phyloP scores from a whole-genome alignment of 2,113 vertebrate species.

The Eulacestoma nigropectus region DNA sequence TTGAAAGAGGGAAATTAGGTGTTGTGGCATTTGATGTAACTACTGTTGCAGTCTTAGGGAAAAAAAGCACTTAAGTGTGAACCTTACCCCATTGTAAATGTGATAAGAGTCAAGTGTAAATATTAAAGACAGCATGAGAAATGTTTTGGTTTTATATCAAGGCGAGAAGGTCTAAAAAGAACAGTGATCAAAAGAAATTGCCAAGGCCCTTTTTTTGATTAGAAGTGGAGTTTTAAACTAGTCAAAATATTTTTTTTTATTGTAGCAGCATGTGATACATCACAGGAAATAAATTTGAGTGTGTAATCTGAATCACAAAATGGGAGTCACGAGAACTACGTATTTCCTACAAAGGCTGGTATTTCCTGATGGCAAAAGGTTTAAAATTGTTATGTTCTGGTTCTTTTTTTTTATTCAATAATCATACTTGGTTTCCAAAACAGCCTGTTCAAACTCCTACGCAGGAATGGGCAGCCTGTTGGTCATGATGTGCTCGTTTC shows the following conservation, averaged over 20 bases:
- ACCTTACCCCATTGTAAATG: neutral
- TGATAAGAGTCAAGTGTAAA: neutral
- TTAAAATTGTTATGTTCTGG: neutral
- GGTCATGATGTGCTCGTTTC: fast-evolving
- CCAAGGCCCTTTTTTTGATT: neutral
- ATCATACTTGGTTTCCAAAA: neutral
- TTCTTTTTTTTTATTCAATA: neutral
- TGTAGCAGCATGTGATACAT: neutral
- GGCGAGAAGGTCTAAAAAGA: neutral
- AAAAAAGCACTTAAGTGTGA: neutral
- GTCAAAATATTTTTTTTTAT: neutral
- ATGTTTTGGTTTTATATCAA: neutral
- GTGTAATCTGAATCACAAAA: neutral
- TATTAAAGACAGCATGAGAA: neutral
- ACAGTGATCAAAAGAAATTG: neutral
- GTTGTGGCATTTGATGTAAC: neutral
- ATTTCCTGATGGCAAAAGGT: neutral
- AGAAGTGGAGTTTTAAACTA: neutral
- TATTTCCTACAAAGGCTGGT: neutral
- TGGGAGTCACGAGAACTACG: fast-evolving
- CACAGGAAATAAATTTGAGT: neutral
- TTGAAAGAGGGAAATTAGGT: neutral
- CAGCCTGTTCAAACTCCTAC: fast-evolving
- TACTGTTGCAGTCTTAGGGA: neutral
- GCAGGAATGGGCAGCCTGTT: neutral